Evolutionary conservation across 2,797 vertebrate genomes (phyloP), one percentile per base, ranked within the genome.

Genomic region (Sebastes hubbsi): DNA sequence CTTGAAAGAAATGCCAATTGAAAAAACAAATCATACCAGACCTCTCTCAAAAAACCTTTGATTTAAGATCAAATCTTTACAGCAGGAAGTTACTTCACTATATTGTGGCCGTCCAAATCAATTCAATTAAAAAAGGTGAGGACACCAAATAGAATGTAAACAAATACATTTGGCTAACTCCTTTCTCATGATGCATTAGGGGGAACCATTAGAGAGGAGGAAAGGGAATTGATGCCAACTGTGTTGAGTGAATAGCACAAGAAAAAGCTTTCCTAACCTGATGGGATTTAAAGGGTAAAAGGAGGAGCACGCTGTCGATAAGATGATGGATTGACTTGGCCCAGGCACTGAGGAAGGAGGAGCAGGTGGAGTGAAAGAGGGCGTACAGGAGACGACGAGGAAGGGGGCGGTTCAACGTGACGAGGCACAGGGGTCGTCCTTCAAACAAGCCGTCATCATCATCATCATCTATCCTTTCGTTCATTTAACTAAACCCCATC

Each of bases 341-440:
- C 80, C 81, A 89, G 83, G 80, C 82, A 91, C 82, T 87, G 80
- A 91, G 81, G 89, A 85, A 70, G 24, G 42, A 81, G 80, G 69
- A 70, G 56, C 30, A 65, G 65, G 52, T 14, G 13, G 69, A 52
- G 42, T 6, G 22, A 78, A 77, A 32, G 49, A 24, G 62, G 25
- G 24, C 0, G 7, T 12, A 55, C 24, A 16, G 12, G 22, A 29
- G 70, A 56, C 8, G 1, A 63, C 10, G 12, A 36, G 22, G 70
- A 59, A 67, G 62, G 73, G 76, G 24, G 5, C 46, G 77, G 79
- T 74, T 89, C 67, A 66, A 71, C 63, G 32, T 55, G 82, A 86
- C 7, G 80, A 91, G 86, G 89, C 89, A 89, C 80, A 46, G 83
- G 89, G 80, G 54, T 63, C 66, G 62, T 82, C 74, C 36, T 79